Evolutionary conservation across 2,797 vertebrate species (phyloP), one percentile per base, ranked within the genome.

Genomic region (Fratercula arctica): DNA sequence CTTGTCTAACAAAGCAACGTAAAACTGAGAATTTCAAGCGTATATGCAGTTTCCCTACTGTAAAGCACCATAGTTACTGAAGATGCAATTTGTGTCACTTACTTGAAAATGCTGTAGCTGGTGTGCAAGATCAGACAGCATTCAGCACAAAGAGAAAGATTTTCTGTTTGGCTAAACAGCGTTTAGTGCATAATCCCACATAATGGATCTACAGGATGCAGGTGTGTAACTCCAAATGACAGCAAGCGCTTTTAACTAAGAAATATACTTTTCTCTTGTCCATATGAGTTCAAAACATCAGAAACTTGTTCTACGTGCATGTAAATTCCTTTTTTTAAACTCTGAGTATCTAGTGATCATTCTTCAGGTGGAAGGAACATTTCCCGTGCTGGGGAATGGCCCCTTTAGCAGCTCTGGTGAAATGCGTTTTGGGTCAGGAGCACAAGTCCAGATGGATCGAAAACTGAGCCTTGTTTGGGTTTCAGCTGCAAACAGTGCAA

Each of bases 401-500:
- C 91, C 39, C 17, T 81, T 51, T 68, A 89, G 91, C 82, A 68
- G 75, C 60, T 75, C 45, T 80, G 50, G 19, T 69, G 69, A 93
- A 90, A 83, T 33, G 75, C 46, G 84, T 87, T 93, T 80, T 84
- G 46, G 43, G 39, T 88, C 88, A 76, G 66, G 61, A 88, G 31
- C 77, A 66, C 46, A 72, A 72, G 41, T 60, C 88, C 77, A 85
- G 74, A 74, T 92, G 96, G 77, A 63, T 84, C 54, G 59, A 59
- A 59, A 50, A 59, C 60, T 82, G 31, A 94, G 39, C 81, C 77
- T 73, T 94, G 80, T 95, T 96, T 96, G 83, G 17, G 60, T 93
- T 91, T 95, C 89, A 94, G 60, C 79, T 84, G n/a, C 90, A 95
- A 88, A 90, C 51, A 82, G 59, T 25, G 43, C 83, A 94, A 95